Evolutionary conservation across 2,797 vertebrate genomes (phyloP), one percentile per base, ranked within the genome.

Genomic region (Pterois miles): DNA sequence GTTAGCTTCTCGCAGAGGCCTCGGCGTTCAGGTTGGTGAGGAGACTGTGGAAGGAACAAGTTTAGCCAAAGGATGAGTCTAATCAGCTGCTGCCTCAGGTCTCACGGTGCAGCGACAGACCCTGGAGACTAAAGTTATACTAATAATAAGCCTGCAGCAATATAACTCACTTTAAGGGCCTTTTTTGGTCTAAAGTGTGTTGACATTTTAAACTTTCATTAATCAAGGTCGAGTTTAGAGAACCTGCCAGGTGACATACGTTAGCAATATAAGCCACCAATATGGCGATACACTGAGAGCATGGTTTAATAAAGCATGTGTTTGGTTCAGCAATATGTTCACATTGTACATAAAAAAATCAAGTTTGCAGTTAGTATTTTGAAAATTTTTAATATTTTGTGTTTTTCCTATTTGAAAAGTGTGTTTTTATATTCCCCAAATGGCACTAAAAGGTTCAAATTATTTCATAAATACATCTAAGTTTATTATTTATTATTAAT

Each of bases 1-100:
- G 53, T 58, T 9, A 67, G 74, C 58, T 13, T 34, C 40, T 78
- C 33, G 16, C 74, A 75, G 67, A 72, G 54, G 50, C 56, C 53
- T 71, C 2, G 27, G n/a, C 11, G 1, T 27, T 31, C 57, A 66
- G 57, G 59, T 59, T 16, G 65, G 38, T 4, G 52, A 59, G 38
- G 48, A 58, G 71, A 62, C 60, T 23, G 83, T 57, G 64, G 23
- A 77, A 68, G 64, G 64, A 77, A 27, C 59, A 40, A 5, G 68
- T 81, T 78, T 29, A 69, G 75, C 31, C 25, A 33, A n/a, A 33
- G 63, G 70, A 79, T 36, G 68, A 81, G 78, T 0, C 66, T 78
- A 48, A 59, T 82, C 68, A 69, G 62, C 65, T 68, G 60, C 80
- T 22, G 66, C 20, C 31, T 29, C 29, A 2, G 38, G 23, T 62